These are phyloP conservation scores for Paracanthobrama guichenoti DNA, from an alignment of 2,113 vertebrate genomes.

Conservation along the genomic window DNA sequence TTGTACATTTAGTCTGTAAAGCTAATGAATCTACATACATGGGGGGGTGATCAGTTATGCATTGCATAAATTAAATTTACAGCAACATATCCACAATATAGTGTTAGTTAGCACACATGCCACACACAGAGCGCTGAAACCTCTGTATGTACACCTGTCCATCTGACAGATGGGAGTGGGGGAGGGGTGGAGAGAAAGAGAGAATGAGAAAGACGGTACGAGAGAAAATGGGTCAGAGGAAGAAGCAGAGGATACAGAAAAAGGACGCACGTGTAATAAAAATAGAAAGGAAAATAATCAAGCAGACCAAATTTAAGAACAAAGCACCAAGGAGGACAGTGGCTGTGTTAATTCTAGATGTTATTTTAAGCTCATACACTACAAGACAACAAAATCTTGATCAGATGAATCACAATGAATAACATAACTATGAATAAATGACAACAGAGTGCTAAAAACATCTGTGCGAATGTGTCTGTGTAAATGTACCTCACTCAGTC, in stretches of 20 bases:
- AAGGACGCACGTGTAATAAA: constrained; percentile 32
- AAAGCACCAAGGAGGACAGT: background rate
- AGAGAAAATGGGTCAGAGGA: constrained; percentile 28
- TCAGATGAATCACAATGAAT: background rate
- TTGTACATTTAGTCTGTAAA: no score
- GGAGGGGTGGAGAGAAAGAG: background rate
- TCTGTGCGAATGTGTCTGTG: background rate
- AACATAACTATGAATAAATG: background rate
- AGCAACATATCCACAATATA: background rate
- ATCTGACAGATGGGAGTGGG: constrained; percentile 18
- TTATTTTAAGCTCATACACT: constrained; percentile 4
- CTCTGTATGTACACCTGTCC: constrained; percentile 30
- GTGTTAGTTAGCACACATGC: background rate
- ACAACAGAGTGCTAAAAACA: background rate
- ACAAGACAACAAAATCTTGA: background rate
- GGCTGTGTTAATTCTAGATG: background rate
- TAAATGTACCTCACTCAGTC: background rate
- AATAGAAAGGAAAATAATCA: constrained; percentile 46
- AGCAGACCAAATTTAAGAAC: constrained; percentile 17
- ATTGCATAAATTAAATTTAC: background rate
- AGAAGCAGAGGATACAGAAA: constrained; percentile 11
- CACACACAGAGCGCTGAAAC: background rate
- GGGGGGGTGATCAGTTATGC: background rate
- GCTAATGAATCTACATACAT: no score
- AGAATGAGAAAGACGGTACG: background rate